Percentiles rank a stretch among this genome's conserved stretches.
Conservation (phyloP, 2,113 vertebrate species). For the Rhinolophus sinicus region DNA sequence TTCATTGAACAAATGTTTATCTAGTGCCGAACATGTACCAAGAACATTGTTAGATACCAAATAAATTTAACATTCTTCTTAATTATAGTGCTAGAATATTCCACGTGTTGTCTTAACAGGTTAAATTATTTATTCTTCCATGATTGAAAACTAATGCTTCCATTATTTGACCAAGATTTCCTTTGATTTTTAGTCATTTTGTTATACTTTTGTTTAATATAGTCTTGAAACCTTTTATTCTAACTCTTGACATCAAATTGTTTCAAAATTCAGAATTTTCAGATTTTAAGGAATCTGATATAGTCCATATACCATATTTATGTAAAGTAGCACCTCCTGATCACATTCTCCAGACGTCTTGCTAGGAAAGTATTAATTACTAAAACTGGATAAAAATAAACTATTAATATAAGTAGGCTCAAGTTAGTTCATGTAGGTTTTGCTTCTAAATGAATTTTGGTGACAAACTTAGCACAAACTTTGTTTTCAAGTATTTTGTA, state of each 20-base stretch:
- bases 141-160: background rate
- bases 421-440: background rate
- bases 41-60: background rate
- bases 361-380: background rate
- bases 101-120: background rate
- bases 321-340: background rate
- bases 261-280: slow-evolving; percentile 40
- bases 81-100: slow-evolving; percentile 5
- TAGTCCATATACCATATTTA: background rate
- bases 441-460: slow-evolving; percentile 17
- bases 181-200: background rate
- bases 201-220: background rate
- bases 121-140: background rate
- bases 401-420: background rate
- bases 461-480: background rate
- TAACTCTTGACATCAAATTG: slow-evolving; percentile 16
- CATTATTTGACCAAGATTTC: slow-evolving; percentile 23
- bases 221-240: background rate
- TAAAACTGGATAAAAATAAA: background rate
- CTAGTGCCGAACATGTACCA: background rate
- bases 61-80: background rate
- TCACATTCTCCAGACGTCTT: background rate
- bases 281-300: slow-evolving; percentile 22
- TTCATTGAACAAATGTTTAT: background rate
- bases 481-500: slow-evolving; percentile 2